These are phyloP conservation scores for Leptinotarsa undecemlineata DNA, from an alignment of 1,140 invertebrate species.

Conservation along the genomic window DNA sequence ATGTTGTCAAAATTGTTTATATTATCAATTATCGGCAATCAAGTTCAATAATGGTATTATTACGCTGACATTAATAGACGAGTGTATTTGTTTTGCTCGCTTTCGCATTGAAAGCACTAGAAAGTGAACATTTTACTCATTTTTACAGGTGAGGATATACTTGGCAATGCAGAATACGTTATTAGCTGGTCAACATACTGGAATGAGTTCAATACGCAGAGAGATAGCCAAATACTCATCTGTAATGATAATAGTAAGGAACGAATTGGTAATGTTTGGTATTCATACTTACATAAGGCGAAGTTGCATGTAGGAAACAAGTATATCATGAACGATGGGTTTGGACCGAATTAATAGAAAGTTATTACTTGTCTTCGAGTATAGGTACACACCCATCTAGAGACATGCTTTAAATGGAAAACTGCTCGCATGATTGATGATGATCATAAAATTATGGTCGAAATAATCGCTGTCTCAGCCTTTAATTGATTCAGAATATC, in stretches of 20 bases:
- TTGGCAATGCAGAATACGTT: neutral
- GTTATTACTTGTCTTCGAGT: neutral
- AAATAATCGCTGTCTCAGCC: neutral
- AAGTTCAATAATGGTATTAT: neutral
- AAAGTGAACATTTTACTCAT: neutral
- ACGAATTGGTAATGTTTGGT: neutral
- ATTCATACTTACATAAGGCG: neutral
- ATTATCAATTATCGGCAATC: neutral
- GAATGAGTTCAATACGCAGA: neutral
- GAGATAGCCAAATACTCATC: neutral
- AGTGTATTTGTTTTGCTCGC: neutral
- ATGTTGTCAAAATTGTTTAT: neutral
- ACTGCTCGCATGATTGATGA: neutral
- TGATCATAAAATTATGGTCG: neutral
- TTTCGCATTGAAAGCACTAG: neutral
- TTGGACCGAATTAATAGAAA: neutral
- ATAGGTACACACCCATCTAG: neutral
- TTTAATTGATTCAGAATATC: neutral
- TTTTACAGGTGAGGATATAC: slow-evolving; percentile 3
- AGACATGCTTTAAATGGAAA: slow-evolving; percentile 6
- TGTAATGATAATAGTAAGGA: neutral
- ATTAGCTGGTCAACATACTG: neutral
- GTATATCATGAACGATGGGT: neutral
- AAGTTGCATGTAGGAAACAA: neutral
- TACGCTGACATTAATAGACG: neutral